Percentiles rank a stretch among this genome's conserved stretches.
Evolutionary conservation across 2,797 vertebrate genomes (phyloP).

Genomic region (Rhinatrema bivittatum): DNA sequence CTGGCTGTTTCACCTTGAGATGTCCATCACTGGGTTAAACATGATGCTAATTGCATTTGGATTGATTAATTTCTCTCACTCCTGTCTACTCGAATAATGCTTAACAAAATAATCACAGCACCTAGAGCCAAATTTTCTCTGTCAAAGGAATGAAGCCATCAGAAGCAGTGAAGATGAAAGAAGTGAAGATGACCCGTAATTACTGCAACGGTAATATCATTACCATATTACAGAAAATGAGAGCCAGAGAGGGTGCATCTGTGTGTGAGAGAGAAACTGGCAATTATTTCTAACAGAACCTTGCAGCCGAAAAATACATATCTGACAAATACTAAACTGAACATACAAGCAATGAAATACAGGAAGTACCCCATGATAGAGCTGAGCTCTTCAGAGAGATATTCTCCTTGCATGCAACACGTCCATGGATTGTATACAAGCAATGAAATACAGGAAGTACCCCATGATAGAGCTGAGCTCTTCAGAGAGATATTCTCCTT

Average conservation of each 20-base stretch:
- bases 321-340: constrained; percentile 28
- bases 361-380: no score
- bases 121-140: constrained; percentile 61
- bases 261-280: constrained; percentile 33
- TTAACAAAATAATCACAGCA: constrained; percentile 88
- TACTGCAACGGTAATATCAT: constrained; percentile 64
- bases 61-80: constrained; percentile 89
- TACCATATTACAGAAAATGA: constrained; percentile 74
- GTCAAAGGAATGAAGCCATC: constrained; percentile 76
- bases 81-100: constrained; percentile 88
- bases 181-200: constrained; percentile 79
- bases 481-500: no score
- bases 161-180: constrained; percentile 78
- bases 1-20: constrained; percentile 85
- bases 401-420: no score
- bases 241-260: constrained; percentile 32
- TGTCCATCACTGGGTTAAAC: constrained; percentile 93
- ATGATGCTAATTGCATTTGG: constrained; percentile 95
- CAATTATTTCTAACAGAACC: constrained; percentile 58
- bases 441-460: no score
- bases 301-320: constrained; percentile 53
- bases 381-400: no score
- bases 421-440: no score
- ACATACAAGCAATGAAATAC: no score
- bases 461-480: no score